A percentile compares a stretch with the other conserved stretches of the same genome.
Conservation (phyloP, 37 sponge, comb jelly and placozoan genomes). For the Beroe forskalii region DNA sequence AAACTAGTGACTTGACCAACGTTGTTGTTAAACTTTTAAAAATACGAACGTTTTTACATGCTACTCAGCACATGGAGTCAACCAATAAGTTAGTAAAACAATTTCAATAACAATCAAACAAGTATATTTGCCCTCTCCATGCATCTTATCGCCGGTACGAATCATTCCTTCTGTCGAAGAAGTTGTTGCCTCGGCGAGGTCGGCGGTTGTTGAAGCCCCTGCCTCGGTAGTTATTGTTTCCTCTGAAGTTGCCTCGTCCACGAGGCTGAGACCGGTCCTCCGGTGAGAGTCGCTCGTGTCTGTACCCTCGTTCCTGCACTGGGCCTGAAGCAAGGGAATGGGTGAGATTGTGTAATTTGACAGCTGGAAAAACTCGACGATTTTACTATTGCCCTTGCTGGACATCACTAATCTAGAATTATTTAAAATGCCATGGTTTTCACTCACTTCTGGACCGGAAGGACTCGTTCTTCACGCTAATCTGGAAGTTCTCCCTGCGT, state of each 20-base stretch:
- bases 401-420: too few species aligned
- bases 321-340: constrained; percentile 5
- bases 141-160: neutral
- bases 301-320: neutral
- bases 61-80: too few species aligned
- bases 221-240: neutral
- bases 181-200: neutral
- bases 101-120: too few species aligned
- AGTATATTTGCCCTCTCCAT: too few species aligned
- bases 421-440: neutral
- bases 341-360: too few species aligned
- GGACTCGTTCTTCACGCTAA: constrained; percentile 51
- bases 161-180: constrained; percentile 13
- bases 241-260: neutral
- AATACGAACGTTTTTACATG: too few species aligned
- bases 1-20: too few species aligned
- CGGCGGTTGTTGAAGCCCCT: neutral
- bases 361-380: too few species aligned
- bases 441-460: constrained; percentile 19
- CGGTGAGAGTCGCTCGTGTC: neutral
- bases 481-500: constrained; percentile 45
- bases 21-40: too few species aligned
- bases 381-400: too few species aligned
- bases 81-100: too few species aligned
- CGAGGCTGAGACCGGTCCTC: neutral